Evolutionary conservation across 2,888 invertebrate genomes (phyloP).

Genomic region (Ophonus ardosiacus): DNA sequence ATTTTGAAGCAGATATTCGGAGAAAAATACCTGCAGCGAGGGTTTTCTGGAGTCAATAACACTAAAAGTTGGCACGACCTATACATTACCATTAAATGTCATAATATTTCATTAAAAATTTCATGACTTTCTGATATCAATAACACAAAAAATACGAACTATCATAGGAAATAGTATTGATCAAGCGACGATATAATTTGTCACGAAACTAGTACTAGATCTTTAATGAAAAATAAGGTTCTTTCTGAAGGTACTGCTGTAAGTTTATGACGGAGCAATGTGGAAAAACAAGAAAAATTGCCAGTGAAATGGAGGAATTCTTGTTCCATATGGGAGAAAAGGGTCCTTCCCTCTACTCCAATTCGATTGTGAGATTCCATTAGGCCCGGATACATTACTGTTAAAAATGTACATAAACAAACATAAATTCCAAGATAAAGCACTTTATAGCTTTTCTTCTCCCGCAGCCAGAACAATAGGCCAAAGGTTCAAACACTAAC

Average conservation of each 20-base stretch:
- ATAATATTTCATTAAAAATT: too few relatives aligned
- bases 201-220: too few relatives aligned
- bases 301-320: neutral
- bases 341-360: neutral
- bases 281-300: neutral
- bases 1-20: too few relatives aligned
- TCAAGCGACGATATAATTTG: too few relatives aligned
- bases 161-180: too few relatives aligned
- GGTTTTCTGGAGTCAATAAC: too few relatives aligned
- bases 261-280: neutral
- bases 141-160: too few relatives aligned
- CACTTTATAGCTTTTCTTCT: slow-evolving; percentile 19
- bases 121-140: too few relatives aligned
- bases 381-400: slow-evolving; percentile 31
- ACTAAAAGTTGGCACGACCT: too few relatives aligned
- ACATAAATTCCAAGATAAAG: slow-evolving; percentile 49
- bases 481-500: slow-evolving; percentile 29
- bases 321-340: neutral
- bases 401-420: slow-evolving; percentile 55
- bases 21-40: too few relatives aligned
- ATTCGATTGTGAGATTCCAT: slow-evolving; percentile 22
- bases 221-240: neutral
- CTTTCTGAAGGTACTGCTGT: neutral
- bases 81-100: too few relatives aligned
- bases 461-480: slow-evolving; percentile 45